A percentile compares a stretch with the other conserved stretches of the same genome.
Conservation (phyloP, 1,140 invertebrate genomes). For the Temnothorax nylanderi region DNA sequence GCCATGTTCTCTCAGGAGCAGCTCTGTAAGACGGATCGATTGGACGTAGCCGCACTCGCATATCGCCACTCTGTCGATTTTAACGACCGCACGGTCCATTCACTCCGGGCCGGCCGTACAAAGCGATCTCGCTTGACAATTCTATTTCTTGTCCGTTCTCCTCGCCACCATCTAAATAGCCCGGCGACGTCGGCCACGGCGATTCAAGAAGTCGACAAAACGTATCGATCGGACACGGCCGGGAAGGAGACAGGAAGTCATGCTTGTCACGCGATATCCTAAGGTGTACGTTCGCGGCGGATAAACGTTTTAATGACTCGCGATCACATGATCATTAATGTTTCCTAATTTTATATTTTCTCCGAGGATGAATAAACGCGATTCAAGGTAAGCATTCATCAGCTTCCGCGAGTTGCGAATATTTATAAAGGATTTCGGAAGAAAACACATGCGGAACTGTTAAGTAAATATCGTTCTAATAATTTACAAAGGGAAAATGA, state of each 20-base stretch:
- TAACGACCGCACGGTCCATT: slow-evolving; percentile 58
- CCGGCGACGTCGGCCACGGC: slow-evolving; percentile 17
- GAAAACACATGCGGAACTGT: background rate
- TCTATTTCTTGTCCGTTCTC: slow-evolving; percentile 52
- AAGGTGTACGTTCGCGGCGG: slow-evolving; percentile 8
- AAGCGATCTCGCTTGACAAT: slow-evolving; percentile 55
- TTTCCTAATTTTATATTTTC: slow-evolving; percentile 1
- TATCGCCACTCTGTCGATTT: slow-evolving; percentile 61
- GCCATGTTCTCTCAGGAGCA: slow-evolving; percentile 59
- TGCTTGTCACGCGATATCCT: slow-evolving; percentile 43
- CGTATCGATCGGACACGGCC: slow-evolving; percentile 47
- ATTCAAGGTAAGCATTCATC: background rate
- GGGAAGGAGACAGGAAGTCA: slow-evolving; percentile 45
- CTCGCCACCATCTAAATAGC: slow-evolving; percentile 50
- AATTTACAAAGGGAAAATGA: slow-evolving; percentile 1
- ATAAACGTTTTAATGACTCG: slow-evolving; percentile 11
- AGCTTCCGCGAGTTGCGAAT: background rate
- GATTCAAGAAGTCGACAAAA: slow-evolving; percentile 60
- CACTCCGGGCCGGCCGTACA: slow-evolving; percentile 40
- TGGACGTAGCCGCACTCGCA: slow-evolving; percentile 57
- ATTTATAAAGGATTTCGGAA: background rate
- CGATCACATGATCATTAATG: background rate
- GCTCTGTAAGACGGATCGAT: slow-evolving; percentile 69
- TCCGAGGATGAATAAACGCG: background rate
- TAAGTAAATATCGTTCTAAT: background rate